These are phyloP conservation scores for Neomonachus schauinslandi DNA, from an alignment of 2,113 vertebrate genomes.

Conservation along the genomic window DNA sequence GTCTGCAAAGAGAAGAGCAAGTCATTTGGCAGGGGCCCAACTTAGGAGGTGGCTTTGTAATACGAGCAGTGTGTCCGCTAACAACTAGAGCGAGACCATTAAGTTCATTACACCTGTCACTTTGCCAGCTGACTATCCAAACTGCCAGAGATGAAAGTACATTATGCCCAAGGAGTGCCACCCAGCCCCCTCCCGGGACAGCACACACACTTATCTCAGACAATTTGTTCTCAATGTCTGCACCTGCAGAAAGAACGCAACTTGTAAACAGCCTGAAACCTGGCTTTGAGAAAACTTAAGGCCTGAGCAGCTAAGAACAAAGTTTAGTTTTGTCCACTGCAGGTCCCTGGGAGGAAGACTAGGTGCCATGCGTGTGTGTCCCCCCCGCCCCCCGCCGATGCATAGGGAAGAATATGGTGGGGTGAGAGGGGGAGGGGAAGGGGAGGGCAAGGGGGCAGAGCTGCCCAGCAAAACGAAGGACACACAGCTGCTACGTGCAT, in stretches of 20 bases:
- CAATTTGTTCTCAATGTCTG: constrained; percentile 49
- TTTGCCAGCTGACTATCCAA: constrained; percentile 47
- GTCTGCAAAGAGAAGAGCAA: constrained; percentile 22
- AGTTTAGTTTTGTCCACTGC: neutral
- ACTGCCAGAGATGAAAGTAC: constrained; percentile 71
- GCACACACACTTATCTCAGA: constrained; percentile 24
- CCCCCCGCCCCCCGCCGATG: neutral
- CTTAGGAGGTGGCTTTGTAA: constrained; percentile 57
- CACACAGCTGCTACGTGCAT: neutral
- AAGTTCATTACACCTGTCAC: constrained; percentile 69
- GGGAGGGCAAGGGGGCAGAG: neutral
- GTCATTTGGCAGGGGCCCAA: constrained; percentile 44
- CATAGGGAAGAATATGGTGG: accelerated
- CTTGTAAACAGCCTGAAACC: constrained; percentile 53
- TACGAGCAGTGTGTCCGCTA: neutral
- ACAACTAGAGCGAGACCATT: constrained; percentile 55
- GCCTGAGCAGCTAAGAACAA: neutral
- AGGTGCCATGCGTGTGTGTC: neutral
- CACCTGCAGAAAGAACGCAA: constrained; percentile 53
- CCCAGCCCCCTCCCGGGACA: neutral
- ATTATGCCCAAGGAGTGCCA: constrained; percentile 55
- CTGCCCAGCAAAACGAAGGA: neutral
- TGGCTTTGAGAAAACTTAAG: neutral
- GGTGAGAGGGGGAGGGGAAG: neutral
- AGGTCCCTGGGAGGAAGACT: neutral